A percentile compares a stretch with the other conserved stretches of the same genome.
Evolutionary conservation across 2,113 vertebrate species (phyloP).

Genomic region (Gobiocypris rarus): DNA sequence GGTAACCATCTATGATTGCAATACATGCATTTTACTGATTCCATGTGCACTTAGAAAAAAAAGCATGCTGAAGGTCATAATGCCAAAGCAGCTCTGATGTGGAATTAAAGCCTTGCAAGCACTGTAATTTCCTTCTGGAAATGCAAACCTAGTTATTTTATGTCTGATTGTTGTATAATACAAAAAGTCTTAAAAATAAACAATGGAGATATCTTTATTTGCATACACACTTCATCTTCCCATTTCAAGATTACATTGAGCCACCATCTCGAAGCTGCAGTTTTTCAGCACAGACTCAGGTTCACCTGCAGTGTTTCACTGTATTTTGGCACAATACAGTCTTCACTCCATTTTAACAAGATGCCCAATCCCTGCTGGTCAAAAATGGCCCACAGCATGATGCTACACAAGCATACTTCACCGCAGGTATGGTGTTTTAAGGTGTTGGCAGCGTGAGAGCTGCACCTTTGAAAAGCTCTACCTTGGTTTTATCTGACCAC

Average conservation of each 20-base stretch:
- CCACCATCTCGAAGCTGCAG: not conserved
- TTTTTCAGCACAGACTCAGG: not conserved
- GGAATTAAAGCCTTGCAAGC: not conserved
- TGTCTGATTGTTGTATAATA: not conserved
- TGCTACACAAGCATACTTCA: slow-evolving; percentile 28
- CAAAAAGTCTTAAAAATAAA: not conserved
- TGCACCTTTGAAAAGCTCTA: slow-evolving; percentile 36
- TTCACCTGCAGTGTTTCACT: slow-evolving; percentile 26
- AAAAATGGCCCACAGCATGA: slow-evolving; percentile 40
- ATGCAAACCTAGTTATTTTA: slow-evolving; percentile 17
- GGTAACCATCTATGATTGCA: not conserved
- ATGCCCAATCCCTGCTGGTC: slow-evolving; percentile 34
- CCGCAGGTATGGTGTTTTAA: slow-evolving; percentile 30
- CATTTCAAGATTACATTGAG: not conserved
- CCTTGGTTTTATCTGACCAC: slow-evolving; percentile 29
- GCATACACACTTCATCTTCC: not conserved
- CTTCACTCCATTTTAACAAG: slow-evolving; percentile 33
- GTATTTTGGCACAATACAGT: slow-evolving; percentile 23
- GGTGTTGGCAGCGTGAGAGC: slow-evolving; percentile 26
- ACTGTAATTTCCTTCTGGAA: not conserved
- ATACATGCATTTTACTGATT: not conserved
- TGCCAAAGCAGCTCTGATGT: not conserved
- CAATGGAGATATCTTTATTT: not conserved
- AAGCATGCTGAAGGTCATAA: not conserved
- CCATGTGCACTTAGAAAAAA: not conserved